Base-by-base conservation (phyloP, 2,888 invertebrate genomes). In the Phragmatobia fuliginosa region DNA sequence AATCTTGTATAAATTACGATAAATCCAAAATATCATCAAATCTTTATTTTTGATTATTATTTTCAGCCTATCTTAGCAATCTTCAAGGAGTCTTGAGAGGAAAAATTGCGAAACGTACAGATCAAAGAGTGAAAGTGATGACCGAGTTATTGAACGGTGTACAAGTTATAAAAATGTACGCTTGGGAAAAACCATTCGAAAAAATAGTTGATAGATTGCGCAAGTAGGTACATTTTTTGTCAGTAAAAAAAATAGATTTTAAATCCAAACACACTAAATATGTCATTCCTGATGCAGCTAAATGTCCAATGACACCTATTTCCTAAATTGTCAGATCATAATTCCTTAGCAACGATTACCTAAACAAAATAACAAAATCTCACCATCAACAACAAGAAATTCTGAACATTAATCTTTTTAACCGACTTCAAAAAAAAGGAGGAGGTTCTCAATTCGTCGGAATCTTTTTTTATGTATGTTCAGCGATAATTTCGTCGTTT, bases 81-180 rank as follows among this genome's bases (percentile, higher is more conserved):
- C 89, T 85, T 1, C 95, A 95, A 85, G 95, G 95, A 60, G 79
- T 86, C 25, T 83, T 93, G 33, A 86, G 97, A 79, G 94, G 95
- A 14, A 96, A 96, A 85, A 97, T 97, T n/a, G 97, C 97, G 0
- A 92, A 93, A 69, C 94, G 96, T 70, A 97, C 97, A 0, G 98
- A 98, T 85, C 96, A 97, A 86, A 94, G 98, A 74, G 96, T 98
- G 21, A 96, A 97, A 72, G 93, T 97, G 21, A 98, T 98, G 97
- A 97, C 96, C 79, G 98, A 98, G 91, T 96, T 98, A 67, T 96
- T 98, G 11, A 95, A 95, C 73, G 98, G 97, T 0, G 97, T 98
- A 81, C 96, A 97, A 83, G 97, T 98, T 1, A 97, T 98, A 80
- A 98, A 98, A 93, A 98, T 98, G 97, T 98, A 98, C 83, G 97